phyloP scores from a whole-genome alignment of 2,113 vertebrate species.

The Pycnonotus jocosus region DNA sequence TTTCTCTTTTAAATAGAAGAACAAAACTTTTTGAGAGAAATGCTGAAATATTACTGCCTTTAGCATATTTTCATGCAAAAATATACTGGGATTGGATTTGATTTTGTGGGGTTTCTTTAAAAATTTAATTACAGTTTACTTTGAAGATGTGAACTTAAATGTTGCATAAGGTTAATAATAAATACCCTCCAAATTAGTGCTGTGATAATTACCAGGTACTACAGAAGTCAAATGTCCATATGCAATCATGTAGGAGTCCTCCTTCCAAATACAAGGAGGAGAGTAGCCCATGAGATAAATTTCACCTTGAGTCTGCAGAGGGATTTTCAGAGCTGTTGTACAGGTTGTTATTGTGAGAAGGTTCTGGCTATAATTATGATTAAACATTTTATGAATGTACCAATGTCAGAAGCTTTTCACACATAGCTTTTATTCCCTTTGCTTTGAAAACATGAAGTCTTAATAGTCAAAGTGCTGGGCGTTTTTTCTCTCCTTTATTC shows the following conservation, averaged over 20 bases:
- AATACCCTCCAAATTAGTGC: neutral
- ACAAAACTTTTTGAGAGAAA: neutral
- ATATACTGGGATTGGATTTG: neutral
- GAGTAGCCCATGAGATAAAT: neutral
- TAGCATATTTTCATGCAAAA: neutral
- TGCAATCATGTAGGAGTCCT: neutral
- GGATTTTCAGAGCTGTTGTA: neutral
- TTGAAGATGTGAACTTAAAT: neutral
- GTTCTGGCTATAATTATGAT: neutral
- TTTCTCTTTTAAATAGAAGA: neutral
- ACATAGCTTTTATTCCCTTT: neutral
- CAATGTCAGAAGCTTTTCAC: neutral
- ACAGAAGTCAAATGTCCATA: neutral
- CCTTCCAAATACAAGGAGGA: neutral
- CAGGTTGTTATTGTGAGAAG: neutral
- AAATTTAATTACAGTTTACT: neutral
- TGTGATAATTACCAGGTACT: neutral
- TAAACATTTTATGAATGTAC: neutral
- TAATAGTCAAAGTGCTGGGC: neutral
- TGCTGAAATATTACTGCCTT: neutral
- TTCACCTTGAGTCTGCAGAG: neutral
- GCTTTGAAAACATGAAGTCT: neutral
- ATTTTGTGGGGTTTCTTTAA: neutral
- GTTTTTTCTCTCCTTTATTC: neutral
- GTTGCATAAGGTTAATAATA: neutral